Conservation (phyloP, 2,113 vertebrate species). For the Choloepus hoffmanni region DNA sequence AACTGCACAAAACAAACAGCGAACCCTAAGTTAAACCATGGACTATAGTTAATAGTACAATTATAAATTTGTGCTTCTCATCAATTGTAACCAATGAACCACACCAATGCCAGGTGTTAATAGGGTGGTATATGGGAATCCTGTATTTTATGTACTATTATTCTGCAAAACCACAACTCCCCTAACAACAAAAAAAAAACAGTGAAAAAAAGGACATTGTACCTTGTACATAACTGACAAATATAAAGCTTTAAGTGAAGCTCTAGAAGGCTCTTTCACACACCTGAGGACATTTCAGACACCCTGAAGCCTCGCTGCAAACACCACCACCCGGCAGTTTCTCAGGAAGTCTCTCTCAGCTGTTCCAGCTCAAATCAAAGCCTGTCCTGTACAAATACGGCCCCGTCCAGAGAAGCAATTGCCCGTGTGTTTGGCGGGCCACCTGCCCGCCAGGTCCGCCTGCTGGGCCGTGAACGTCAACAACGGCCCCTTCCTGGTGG, state of each 20-base stretch:
- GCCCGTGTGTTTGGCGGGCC: constrained; percentile 76
- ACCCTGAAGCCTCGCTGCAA: background rate
- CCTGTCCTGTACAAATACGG: constrained; percentile 80
- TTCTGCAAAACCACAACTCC: too few species aligned
- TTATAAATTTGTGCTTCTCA: too few species aligned
- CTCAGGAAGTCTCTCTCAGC: constrained; percentile 56
- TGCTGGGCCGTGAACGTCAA: constrained; percentile 81
- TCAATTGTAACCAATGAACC: too few species aligned
- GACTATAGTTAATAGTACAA: too few species aligned
- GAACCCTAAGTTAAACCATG: too few species aligned
- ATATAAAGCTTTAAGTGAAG: background rate
- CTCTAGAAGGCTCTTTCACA: background rate
- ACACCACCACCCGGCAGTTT: background rate
- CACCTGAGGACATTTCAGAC: background rate
- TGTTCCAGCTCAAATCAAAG: constrained; percentile 67
- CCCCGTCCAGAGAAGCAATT: constrained; percentile 73
- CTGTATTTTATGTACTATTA: too few species aligned
- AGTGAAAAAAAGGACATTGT: background rate
- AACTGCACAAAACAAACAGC: too few species aligned
- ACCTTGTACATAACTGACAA: background rate
- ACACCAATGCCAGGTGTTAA: too few species aligned
- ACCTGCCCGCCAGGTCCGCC: constrained; percentile 81
- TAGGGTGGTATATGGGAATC: too few species aligned
- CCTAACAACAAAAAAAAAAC: too few species aligned
- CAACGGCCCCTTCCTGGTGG: constrained; percentile 84